Percentiles rank a stretch among this genome's conserved stretches.
Evolutionary conservation across 2,797 vertebrate species (phyloP).

Genomic region (Phataginus tetradactyla): DNA sequence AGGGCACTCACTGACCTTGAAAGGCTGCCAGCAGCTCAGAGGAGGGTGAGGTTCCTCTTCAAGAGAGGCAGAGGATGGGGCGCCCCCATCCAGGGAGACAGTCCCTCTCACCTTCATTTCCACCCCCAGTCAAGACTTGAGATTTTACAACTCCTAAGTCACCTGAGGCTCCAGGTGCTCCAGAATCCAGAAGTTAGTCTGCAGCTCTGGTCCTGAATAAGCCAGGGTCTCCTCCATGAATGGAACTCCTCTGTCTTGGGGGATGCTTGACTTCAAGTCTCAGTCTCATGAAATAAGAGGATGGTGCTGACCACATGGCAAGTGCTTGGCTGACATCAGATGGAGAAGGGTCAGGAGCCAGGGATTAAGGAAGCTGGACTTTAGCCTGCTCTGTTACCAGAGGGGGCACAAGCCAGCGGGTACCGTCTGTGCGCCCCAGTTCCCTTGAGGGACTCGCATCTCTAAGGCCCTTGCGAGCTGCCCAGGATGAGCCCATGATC

Average conservation of each 20-base stretch:
- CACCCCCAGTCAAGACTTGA: neutral
- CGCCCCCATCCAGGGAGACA: rapidly evolving
- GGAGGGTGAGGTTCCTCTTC: neutral
- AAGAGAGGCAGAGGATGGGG: neutral
- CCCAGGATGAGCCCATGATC: neutral
- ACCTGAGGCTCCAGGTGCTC: neutral
- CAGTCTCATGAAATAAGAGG: neutral
- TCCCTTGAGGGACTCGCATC: neutral
- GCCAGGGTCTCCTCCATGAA: neutral
- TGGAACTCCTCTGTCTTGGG: neutral
- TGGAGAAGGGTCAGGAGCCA: neutral
- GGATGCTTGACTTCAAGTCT: neutral
- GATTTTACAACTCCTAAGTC: neutral
- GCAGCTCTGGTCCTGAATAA: neutral
- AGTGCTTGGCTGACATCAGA: neutral
- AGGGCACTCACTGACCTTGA: rapidly evolving
- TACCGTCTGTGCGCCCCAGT: neutral
- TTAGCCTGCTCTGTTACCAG: neutral
- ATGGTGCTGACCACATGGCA: rapidly evolving
- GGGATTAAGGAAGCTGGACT: neutral
- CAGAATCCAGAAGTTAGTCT: neutral
- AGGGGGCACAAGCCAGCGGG: neutral
- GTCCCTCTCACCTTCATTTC: neutral
- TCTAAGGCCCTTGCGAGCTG: neutral
- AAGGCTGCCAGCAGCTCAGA: neutral